A percentile compares a stretch with the other conserved stretches of the same genome.
phyloP scores from a whole-genome alignment of 2,113 vertebrate genomes.

The Regulus satrapa region DNA sequence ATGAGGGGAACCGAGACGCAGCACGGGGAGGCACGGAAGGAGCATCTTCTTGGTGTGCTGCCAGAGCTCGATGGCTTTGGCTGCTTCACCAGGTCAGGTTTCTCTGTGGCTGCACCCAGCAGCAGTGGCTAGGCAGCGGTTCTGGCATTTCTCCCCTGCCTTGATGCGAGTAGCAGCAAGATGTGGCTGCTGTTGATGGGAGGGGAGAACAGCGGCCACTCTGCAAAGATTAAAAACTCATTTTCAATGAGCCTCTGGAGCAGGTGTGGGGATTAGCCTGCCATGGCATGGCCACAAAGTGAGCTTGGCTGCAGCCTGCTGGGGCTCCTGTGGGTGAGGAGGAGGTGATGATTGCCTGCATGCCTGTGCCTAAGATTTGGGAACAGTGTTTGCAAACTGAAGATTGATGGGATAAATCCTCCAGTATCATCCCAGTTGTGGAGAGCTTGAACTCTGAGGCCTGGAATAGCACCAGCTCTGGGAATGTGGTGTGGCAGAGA shows the following conservation, averaged over 20 bases:
- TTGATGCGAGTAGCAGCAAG: background rate
- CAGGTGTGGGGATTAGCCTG: background rate
- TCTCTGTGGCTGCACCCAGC: fast-evolving
- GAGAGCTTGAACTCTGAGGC: fast-evolving
- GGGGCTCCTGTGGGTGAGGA: background rate
- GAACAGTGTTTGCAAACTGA: background rate
- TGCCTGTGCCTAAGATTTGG: fast-evolving
- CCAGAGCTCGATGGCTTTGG: background rate
- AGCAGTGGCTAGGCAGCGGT: background rate
- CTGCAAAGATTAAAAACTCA: background rate
- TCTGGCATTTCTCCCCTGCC: background rate
- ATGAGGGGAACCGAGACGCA: fast-evolving
- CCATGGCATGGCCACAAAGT: fast-evolving
- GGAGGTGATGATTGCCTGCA: background rate
- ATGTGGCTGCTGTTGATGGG: background rate
- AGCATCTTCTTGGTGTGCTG: background rate
- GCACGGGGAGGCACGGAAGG: background rate
- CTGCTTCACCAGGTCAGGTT: background rate
- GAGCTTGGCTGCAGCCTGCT: background rate
- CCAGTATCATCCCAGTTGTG: fast-evolving
- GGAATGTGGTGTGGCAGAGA: fast-evolving
- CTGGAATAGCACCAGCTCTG: background rate
- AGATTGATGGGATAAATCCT: fast-evolving
- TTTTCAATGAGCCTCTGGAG: background rate
- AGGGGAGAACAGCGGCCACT: background rate